phyloP scores from a whole-genome alignment of 2,113 vertebrate species.

The Glaucomys volans region DNA sequence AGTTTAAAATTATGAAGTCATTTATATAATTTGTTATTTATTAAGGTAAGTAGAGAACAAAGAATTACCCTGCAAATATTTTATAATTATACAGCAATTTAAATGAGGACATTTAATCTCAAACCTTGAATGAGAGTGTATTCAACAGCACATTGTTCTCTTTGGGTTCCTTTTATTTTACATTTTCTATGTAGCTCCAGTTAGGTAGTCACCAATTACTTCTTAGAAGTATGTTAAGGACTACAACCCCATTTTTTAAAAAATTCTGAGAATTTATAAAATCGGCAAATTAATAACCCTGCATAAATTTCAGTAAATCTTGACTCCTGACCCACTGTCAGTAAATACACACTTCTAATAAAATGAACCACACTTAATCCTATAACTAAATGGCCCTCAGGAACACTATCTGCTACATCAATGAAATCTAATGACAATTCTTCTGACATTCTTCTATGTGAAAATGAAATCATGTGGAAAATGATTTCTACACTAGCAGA shows the following conservation, averaged over 20 bases:
- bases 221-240: slow-evolving; percentile 9
- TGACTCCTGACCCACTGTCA: slow-evolving; percentile 42
- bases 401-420: slow-evolving; percentile 11
- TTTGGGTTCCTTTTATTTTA: not conserved
- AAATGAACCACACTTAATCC: slow-evolving; percentile 22
- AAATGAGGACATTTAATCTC: slow-evolving; percentile 4
- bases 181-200: not conserved
- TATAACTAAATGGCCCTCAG: slow-evolving; percentile 31
- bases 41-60: not conserved
- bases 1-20: not conserved
- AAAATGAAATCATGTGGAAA: slow-evolving; percentile 76
- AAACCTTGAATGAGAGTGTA: not conserved
- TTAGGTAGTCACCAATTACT: not conserved
- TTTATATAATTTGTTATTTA: not conserved
- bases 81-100: not conserved
- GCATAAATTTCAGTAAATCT: slow-evolving; percentile 9
- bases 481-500: slow-evolving; percentile 62
- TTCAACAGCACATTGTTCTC: not conserved
- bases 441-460: slow-evolving; percentile 55
- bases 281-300: slow-evolving; percentile 41
- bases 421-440: slow-evolving; percentile 63
- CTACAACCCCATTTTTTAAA: not conserved
- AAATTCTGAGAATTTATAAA: slow-evolving; percentile 23
- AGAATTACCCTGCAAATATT: not conserved
- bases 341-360: slow-evolving; percentile 54